Evolutionary conservation across 2,797 vertebrate genomes (phyloP), one percentile per base, ranked within the genome.

Genomic region (Ispidina lecontei): DNA sequence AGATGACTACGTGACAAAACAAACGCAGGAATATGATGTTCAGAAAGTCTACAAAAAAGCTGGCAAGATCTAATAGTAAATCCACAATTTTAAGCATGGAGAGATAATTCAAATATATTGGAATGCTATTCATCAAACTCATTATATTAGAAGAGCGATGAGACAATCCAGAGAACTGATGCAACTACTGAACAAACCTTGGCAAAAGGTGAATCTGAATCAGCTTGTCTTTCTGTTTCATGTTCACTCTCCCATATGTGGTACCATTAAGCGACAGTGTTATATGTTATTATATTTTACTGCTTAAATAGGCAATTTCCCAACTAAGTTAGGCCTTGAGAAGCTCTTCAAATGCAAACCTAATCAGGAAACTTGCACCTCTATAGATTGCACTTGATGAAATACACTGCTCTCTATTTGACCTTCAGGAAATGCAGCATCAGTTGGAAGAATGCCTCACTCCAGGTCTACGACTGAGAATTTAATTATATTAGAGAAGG

Each of bases 401-500:
- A 88, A 86, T 65, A 62, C 5, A 47, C 16, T 65, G 43, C 73
- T 93, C 76, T 78, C 55, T 68, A 71, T 41, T 49, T 82, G 94
- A 91, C 94, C 90, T 95, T 91, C 87, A 90, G 92, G 73, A 96
- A 92, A 67, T 31, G 41, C 78, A 90, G 83, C 80, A 77, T 79
- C 85, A 25, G n/a, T 49, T 95, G 91, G 92, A 94, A 86, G 54
- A 19, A 25, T 84, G 91, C 93, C 87, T 76, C 77, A 26, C 74
- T 64, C 82, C 90, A 79, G 85, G 74, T 47, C 95, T 93, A 14
- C 75, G 94, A 90, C 80, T 94, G 77, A 86, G 31, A 93, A 84
- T 92, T 94, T 91, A 92, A 95, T 96, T 84, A 86, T 85, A 94
- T 94, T 94, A 95, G 56, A 71, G 94, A 76, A 83, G 76, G 23